Conservation (phyloP, 2,888 invertebrate species). For the Gryllus longicercus region DNA sequence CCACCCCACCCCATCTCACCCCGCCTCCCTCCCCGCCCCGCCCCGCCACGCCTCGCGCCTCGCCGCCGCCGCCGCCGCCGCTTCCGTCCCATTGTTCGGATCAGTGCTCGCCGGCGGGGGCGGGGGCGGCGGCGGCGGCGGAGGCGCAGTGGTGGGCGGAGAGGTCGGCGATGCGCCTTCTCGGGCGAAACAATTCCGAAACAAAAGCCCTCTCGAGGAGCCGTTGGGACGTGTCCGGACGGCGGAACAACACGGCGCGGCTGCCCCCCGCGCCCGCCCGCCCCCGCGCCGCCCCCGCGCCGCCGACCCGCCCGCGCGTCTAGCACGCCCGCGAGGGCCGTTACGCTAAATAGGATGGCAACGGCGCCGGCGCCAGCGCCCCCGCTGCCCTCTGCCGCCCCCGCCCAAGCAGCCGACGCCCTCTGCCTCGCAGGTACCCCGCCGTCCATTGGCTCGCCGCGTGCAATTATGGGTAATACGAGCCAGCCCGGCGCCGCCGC, state of each 20-base stretch:
- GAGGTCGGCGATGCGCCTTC: too few relatives aligned
- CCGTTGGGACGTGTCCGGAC: constrained; percentile 17
- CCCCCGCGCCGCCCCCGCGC: neutral
- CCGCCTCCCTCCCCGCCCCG: too few relatives aligned
- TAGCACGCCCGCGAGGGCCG: constrained; percentile 2
- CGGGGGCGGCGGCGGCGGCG: too few relatives aligned
- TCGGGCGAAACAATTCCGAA: constrained; percentile 11
- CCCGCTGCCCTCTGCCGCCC: neutral
- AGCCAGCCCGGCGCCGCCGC: neutral
- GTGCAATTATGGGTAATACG: constrained; percentile 17
- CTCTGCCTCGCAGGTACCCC: neutral
- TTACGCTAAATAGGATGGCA: constrained; percentile 3
- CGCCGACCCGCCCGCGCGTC: neutral
- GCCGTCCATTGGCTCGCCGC: neutral
- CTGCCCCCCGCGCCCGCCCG: neutral
- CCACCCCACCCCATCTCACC: too few relatives aligned
- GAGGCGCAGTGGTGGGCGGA: too few relatives aligned
- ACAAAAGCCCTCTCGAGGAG: constrained; percentile 1
- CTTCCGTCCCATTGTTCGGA: too few relatives aligned
- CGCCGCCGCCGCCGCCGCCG: too few relatives aligned
- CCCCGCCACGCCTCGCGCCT: too few relatives aligned
- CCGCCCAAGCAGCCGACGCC: neutral
- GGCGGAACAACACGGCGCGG: constrained; percentile 1
- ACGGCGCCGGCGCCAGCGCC: neutral
- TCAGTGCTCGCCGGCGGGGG: too few relatives aligned